Conservation (phyloP, 2,888 invertebrate genomes). For the Polydrusus tereticollis region DNA sequence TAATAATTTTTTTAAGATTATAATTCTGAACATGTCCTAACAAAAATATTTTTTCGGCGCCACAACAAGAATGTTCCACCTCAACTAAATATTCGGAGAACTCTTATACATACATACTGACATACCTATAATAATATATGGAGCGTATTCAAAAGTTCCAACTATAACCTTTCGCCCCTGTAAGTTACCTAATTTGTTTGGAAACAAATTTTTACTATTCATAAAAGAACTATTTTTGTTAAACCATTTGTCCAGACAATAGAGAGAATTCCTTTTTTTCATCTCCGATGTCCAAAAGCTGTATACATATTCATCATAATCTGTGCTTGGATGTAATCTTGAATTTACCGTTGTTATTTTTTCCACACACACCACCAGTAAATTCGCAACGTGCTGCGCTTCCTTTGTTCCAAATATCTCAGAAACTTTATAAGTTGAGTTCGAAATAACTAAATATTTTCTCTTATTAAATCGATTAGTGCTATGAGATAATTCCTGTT, state of each 20-base stretch:
- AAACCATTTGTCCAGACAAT: conserved; percentile 55
- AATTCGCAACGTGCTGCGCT: conserved; percentile 52
- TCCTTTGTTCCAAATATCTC: conserved; percentile 50
- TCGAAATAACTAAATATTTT: conserved; percentile 51
- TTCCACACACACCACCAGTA: conserved; percentile 51
- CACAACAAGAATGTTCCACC: no score
- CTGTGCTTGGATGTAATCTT: not conserved
- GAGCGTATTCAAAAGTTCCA: conserved; percentile 73
- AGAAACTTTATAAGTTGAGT: conserved; percentile 32
- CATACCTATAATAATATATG: conserved; percentile 69
- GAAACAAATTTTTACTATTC: conserved; percentile 49
- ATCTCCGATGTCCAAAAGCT: conserved; percentile 51
- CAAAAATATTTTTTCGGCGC: no score
- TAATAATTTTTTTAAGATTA: no score
- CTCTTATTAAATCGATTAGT: conserved; percentile 53
- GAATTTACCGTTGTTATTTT: not conserved
- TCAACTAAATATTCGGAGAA: not conserved
- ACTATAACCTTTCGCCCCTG: conserved; percentile 66
- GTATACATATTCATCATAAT: not conserved
- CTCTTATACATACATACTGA: not conserved
- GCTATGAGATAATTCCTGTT: conserved; percentile 48
- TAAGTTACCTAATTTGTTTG: conserved; percentile 63
- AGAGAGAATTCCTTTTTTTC: conserved; percentile 39
- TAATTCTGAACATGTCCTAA: no score
- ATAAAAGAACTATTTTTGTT: conserved; percentile 52